These are phyloP conservation scores for Clarias magur DNA, from an alignment of 2,113 vertebrate genomes.

Conservation along the genomic window DNA sequence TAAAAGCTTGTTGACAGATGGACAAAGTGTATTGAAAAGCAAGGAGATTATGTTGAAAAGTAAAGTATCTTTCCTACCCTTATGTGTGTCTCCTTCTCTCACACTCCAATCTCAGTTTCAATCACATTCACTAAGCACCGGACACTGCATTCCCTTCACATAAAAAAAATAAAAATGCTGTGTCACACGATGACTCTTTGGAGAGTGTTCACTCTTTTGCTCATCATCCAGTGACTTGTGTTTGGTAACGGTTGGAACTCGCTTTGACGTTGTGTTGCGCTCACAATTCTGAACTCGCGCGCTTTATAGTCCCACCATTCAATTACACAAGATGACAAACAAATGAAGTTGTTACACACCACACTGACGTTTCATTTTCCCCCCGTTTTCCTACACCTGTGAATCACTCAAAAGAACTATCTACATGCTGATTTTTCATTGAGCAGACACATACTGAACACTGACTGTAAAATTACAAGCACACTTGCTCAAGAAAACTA, in stretches of 20 bases:
- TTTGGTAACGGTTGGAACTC: slow-evolving; percentile 4
- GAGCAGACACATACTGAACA: neutral
- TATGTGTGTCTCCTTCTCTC: neutral
- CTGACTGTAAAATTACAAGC: neutral
- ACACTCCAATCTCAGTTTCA: slow-evolving; percentile 1
- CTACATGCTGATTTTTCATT: neutral
- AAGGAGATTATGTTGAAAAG: no score
- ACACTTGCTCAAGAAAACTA: neutral
- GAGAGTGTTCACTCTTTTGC: slow-evolving; percentile 1
- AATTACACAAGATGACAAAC: slow-evolving; percentile 5
- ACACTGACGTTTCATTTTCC: neutral
- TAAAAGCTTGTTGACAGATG: no score
- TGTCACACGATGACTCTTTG: neutral
- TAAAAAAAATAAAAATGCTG: neutral
- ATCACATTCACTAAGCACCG: neutral
- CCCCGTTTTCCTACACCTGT: neutral
- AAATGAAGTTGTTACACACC: slow-evolving; percentile 12
- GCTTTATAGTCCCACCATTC: slow-evolving; percentile 4
- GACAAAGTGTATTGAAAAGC: no score
- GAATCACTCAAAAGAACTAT: neutral
- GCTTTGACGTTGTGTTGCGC: neutral
- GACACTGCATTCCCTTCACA: slow-evolving; percentile 17
- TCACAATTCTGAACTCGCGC: neutral
- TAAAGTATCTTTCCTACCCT: no score
- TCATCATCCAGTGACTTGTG: slow-evolving; percentile 16